These are phyloP conservation scores for Erebia ligea DNA, from an alignment of 2,888 invertebrate species.

Conservation along the genomic window DNA sequence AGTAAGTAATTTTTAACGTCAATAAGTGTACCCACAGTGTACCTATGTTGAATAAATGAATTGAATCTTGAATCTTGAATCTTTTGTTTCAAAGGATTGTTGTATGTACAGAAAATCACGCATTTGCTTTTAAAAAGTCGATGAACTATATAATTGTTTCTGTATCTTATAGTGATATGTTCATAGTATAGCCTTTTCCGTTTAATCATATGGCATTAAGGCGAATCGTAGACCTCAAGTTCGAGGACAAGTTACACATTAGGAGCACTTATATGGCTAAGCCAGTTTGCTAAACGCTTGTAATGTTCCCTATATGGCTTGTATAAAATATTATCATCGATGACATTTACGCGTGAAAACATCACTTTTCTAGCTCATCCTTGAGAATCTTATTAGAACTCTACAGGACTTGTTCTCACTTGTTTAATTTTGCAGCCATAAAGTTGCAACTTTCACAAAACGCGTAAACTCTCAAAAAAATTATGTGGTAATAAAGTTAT, in stretches of 20 bases:
- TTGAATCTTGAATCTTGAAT: no score
- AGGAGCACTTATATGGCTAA: slow-evolving; percentile 45
- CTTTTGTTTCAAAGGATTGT: neutral
- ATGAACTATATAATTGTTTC: neutral
- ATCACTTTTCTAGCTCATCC: slow-evolving; percentile 26
- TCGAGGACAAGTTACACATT: slow-evolving; percentile 40
- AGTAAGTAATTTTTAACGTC: no score
- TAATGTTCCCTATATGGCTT: slow-evolving; percentile 47
- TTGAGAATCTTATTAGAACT: neutral
- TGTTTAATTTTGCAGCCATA: neutral
- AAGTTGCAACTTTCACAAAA: no score
- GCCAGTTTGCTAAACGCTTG: slow-evolving; percentile 41
- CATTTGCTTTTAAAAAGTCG: neutral
- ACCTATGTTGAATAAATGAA: no score
- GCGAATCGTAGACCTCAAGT: slow-evolving; percentile 40
- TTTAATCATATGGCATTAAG: slow-evolving; percentile 22
- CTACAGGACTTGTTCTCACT: neutral
- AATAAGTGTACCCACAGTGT: no score
- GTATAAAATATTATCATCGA: slow-evolving; percentile 48
- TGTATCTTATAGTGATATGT: neutral
- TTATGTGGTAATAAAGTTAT: no score
- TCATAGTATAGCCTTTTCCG: neutral
- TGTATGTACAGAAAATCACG: neutral
- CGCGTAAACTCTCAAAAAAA: no score
- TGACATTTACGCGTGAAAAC: slow-evolving; percentile 49